Base-by-base conservation (phyloP, 2,888 invertebrate genomes). In the Nemotelus nigrinus region DNA sequence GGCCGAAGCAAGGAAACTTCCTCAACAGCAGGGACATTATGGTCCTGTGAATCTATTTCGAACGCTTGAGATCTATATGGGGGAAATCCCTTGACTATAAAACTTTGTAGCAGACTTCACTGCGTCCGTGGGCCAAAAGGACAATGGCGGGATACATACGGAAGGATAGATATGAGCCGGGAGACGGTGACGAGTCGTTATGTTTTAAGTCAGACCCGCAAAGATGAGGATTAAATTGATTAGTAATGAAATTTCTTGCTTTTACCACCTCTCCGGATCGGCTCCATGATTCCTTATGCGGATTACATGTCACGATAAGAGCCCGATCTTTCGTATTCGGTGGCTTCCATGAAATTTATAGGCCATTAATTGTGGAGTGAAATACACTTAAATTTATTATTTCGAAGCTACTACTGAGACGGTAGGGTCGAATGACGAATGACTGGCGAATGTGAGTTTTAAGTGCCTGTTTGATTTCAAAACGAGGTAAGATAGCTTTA, bases 171-270 rank as follows among this genome's bases (percentile, higher is more conserved):
- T 57, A 5, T 44, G 8, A 60, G n/a, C 60, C 60, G 58, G 58
- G 53, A 47, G 41, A 10, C 48, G 47, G 10, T 60, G 60, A 60
- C 45, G 39, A 60, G 47, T 45, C 2, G 64, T 43, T 39, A 39
- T 53, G 53, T 53, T 53, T 41, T 76, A 74, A 74, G 63, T 64
- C 25, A 60, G 80, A 79, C 80, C 79, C 81, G 80, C 80, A 80
- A 77, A 82, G 82, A 82, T 82, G 82, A 82, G 82, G 81, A 81
- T 82, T 82, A 82, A 81, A 82, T 82, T 82, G 82, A 82, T 82
- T 82, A 82, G 81, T 82, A 82, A 82, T 82, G 82, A 81, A 82
- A 81, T 80, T 82, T 81, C 79, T 80, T 81, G 81, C 79, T 80
- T 81, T 81, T 70, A 55, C 80, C 81, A 74, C 74, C 50, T 60